Evolutionary conservation across 1,140 invertebrate species (phyloP).

Genomic region (Radopholus similis): DNA sequence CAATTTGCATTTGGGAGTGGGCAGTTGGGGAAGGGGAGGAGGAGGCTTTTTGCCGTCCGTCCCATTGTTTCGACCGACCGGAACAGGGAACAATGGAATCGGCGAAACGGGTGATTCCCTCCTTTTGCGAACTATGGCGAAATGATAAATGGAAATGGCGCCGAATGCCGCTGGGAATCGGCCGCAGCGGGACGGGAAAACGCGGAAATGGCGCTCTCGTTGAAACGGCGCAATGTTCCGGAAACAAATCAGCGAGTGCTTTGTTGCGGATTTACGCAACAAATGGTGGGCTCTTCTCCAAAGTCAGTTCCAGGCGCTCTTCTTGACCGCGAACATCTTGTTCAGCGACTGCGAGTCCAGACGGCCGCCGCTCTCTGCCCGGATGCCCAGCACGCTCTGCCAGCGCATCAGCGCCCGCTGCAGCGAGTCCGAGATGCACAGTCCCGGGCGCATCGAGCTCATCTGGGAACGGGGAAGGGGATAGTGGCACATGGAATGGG

Average conservation of each 20-base stretch:
- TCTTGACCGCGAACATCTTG: slow-evolving; percentile 29
- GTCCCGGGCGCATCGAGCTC: slow-evolving; percentile 38
- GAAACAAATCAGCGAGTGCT: not conserved
- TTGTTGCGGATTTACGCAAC: not conserved
- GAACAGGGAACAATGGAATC: too few relatives aligned
- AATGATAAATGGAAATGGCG: not conserved
- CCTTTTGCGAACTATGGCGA: not conserved
- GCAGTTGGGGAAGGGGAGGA: too few relatives aligned
- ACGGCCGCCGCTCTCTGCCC: slow-evolving; percentile 23
- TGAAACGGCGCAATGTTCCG: not conserved
- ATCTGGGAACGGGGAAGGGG: slow-evolving; percentile 23
- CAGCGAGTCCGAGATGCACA: slow-evolving; percentile 47
- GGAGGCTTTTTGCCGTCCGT: too few relatives aligned
- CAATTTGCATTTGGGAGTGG: too few relatives aligned
- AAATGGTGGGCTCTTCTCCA: not conserved
- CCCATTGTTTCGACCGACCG: too few relatives aligned
- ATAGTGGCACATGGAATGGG: not conserved
- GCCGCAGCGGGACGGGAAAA: not conserved
- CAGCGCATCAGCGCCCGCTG: slow-evolving; percentile 52
- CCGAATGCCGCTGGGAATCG: too few relatives aligned
- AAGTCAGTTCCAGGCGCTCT: slow-evolving; percentile 27
- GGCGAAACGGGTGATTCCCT: too few relatives aligned
- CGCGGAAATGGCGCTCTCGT: not conserved
- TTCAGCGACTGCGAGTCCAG: slow-evolving; percentile 23
- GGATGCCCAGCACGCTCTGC: slow-evolving; percentile 47